Conservation (phyloP, 2,113 vertebrate species). For the Dasyornis broadbenti region DNA sequence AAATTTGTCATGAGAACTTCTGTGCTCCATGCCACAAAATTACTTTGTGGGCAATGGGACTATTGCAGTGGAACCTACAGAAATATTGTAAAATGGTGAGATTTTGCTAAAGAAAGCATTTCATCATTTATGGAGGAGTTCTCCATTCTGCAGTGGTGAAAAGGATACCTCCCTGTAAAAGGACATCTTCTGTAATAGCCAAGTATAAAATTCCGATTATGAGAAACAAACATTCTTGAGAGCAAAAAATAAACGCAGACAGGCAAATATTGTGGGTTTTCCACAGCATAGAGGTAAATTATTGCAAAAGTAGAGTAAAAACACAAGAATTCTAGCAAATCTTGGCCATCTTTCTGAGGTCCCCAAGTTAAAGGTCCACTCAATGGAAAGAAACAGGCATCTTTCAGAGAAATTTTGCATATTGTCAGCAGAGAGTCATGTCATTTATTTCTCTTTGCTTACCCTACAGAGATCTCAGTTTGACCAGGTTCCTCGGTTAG, state of each 20-base stretch:
- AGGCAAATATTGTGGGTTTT: neutral
- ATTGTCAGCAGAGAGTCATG: neutral
- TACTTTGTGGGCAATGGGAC: neutral
- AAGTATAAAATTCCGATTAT: neutral
- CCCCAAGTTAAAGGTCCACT: neutral
- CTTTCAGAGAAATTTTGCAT: neutral
- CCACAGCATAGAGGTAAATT: neutral
- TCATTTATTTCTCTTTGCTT: neutral
- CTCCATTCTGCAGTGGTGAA: neutral
- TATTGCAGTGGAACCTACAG: neutral
- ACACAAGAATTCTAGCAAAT: neutral
- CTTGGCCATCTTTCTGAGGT: neutral
- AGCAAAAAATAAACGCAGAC: neutral
- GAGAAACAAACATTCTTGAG: neutral
- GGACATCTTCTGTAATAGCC: neutral
- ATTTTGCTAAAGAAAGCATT: slow-evolving; percentile 40
- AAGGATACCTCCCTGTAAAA: neutral
- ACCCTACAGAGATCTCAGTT: neutral
- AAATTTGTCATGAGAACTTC: slow-evolving; percentile 17
- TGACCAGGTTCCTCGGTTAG: neutral
- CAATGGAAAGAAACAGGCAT: neutral
- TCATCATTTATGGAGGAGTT: neutral
- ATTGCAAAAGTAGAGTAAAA: neutral
- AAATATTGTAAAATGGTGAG: neutral
- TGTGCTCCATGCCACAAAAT: slow-evolving; percentile 8